Evolutionary conservation across 2,888 invertebrate species (phyloP), one percentile per base, ranked within the genome.

Genomic region (Ophion costatus): DNA sequence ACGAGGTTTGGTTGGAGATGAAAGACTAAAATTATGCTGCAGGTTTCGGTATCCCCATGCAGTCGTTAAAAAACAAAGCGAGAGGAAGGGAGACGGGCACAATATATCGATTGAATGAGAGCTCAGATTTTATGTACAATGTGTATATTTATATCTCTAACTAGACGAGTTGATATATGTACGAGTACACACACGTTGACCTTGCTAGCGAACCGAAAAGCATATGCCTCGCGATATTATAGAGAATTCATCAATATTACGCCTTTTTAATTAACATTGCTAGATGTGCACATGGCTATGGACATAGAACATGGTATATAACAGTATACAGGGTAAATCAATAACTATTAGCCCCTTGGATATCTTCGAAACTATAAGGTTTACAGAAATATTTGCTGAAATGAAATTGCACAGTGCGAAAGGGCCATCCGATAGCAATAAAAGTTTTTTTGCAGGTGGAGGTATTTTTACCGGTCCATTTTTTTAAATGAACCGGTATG

Each of bases 1-100:
- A 56, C 11, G 70, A 64, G 17, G 57, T 51, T 80, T 56, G 20
- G 78, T 74, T 81, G 59, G 64, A 61, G 79, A 81, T 78, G 78
- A 78, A 64, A 78, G 73, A 61, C 77, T 61, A 57, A 45, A 45
- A 45, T 59, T 10, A 56, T 22, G 20, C 67, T 42, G 45, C 57
- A 22, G 29, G 56, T 9, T 38, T 9, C 3, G 42, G 11, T 38
- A 63, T n/a, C 20, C 22, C 20, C 11, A 17, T 45, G 24, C n/a
- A 1, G 22, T 57, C 33, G 10, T 29, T 33, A 45, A 24, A 6
- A 70, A 42, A 24, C 1, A 29, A 17, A 9, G 24, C 14, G 24
- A 51, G n/a, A 29, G 24, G n/a, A 14, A 64, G n/a, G 20, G 38
- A 33, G 66, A 56, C 22, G 61, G 20, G 29, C 45, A 29, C 24